Conservation (phyloP, 2,797 vertebrate species). For the Apodemus agrarius region DNA sequence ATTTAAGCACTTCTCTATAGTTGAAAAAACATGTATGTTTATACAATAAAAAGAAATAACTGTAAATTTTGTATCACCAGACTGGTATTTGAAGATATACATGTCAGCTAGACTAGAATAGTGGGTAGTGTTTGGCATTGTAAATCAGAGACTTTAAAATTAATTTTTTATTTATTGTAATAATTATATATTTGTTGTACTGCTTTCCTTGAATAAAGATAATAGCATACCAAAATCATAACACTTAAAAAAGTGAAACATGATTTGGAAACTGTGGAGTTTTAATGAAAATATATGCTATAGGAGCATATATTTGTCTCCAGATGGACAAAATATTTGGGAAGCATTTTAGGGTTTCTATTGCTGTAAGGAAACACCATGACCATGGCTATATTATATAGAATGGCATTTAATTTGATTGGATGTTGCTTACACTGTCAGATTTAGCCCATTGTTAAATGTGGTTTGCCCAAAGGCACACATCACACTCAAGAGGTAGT, state of each 20-base stretch:
- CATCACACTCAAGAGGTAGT: background rate
- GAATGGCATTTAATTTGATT: background rate
- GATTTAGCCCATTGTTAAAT: background rate
- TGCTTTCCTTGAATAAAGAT: background rate
- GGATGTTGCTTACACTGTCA: background rate
- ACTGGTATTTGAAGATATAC: background rate
- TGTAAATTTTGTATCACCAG: background rate
- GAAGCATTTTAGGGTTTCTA: background rate
- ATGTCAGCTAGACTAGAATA: background rate
- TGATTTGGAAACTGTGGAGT: background rate
- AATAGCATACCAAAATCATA: rapidly evolving
- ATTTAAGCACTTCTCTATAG: background rate
- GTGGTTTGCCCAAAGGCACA: background rate
- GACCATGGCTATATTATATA: background rate
- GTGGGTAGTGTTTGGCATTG: background rate
- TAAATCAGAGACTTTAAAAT: background rate
- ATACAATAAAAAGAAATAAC: background rate
- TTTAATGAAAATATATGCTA: background rate
- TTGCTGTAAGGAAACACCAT: background rate
- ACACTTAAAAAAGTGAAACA: background rate
- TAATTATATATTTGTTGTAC: background rate
- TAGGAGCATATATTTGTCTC: background rate
- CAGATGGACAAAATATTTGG: background rate
- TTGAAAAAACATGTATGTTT: background rate
- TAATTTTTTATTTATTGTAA: background rate